Evolutionary conservation across 2,113 vertebrate genomes (phyloP), one percentile per base, ranked within the genome.

Genomic region (Orycteropus afer): DNA sequence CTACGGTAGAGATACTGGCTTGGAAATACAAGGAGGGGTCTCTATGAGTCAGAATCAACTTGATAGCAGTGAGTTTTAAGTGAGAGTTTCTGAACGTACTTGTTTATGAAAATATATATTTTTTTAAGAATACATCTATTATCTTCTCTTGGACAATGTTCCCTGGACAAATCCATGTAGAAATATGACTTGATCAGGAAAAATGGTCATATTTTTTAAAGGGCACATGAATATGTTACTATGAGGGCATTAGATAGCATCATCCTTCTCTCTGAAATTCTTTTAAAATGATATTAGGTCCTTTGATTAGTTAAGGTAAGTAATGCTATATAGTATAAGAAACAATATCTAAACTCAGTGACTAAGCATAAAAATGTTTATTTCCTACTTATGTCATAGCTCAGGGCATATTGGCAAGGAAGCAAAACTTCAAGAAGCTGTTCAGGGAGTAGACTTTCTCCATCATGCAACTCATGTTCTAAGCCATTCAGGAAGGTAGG

Each of bases 81-180:
- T n/a, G n/a, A 32, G 87, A 55, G 74, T 89, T 71, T 40, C 80
- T 34, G 63, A 91, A 92, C 25, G 73, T 73, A 86, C 86, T 86
- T 79, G 11, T 61, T 89, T 37, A 7, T 77, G 18, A 69, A 89
- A 37, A 29, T 78, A 29, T 69, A n/a, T n/a, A n/a, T n/a, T n/a
- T 78, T 78, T 51, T 87, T 67, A 74, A 84, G 25, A 83, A 78
- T 23, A 76, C 3, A 7, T 3, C 5, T 47, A 45, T 63, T 77
- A 57, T 80, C 42, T 92, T 17, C 11, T 71, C 40, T 80, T 84
- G 17, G 47, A 78, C 4, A 84, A n/a, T 89, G 8, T 57, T 95
- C 7, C 27, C 49, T 95, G 27, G 29, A 29, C 74, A 83, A 87
- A 92, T 32, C 2, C 29, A 89, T 55, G 67, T 84, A 82, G 69